Base-by-base conservation (phyloP, 2,113 vertebrate species). In the Ploceus nigricollis region DNA sequence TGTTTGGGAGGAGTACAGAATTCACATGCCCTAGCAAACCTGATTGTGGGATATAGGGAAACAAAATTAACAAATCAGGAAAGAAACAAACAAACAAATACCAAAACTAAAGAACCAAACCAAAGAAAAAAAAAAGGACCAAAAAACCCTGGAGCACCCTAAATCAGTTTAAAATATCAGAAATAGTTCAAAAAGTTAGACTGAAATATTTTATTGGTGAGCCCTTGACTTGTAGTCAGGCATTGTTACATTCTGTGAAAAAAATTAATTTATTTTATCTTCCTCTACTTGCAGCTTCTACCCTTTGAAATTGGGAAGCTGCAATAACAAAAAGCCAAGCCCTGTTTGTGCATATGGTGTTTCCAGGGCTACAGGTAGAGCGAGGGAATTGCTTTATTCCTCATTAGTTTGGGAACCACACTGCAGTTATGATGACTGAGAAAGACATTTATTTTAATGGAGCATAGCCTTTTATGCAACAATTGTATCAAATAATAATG, bases 361-460 rank as follows among this genome's bases (percentile, higher is more conserved):
- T 87, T 65, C 54, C 48, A 72, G 37, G 48, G n/a, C 61, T 89
- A 81, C 30, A 27, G 58, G 40, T 27, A 92, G 21, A 57, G 15
- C 9, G 35, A 94, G 86, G 87, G 82, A 94, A 85, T 15, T 88
- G 20, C 83, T 94, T 96, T 53, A 85, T 11, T 87, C 42, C 63
- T 91, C 54, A 93, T 95, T 96, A 95, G 69, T 90, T 95, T 91
- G 66, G 78, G 94, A 96, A 91, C 48, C 48, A 64, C 24, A 90
- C 22, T 95, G 56, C 69, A 93, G 18, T 79, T 70, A 37, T 7
- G 13, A 77, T 69, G 77, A 83, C 35, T 21, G 58, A 92, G 50
- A 86, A 91, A 96, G 47, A 81, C 18, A 65, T 57, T 70, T 56
- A 58, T 95, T 97, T 96, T 97, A 97, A 96, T 66, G 69, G 53